Conservation (phyloP, 2,113 vertebrate species). For the Choloepus hoffmanni region DNA sequence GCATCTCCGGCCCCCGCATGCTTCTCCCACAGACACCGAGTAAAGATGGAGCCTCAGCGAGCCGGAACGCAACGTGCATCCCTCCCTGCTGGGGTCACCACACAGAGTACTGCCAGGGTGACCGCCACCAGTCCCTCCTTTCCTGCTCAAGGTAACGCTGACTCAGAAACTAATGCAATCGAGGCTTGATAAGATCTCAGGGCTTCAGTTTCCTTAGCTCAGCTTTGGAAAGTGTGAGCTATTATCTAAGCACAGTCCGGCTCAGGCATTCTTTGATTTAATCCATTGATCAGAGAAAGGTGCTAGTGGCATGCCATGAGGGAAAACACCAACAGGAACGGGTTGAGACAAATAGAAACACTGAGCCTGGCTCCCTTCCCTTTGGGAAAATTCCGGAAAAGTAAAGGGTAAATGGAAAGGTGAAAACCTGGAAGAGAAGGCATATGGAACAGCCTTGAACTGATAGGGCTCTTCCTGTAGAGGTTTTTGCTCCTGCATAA, state of each 20-base stretch:
- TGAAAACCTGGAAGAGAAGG: background rate
- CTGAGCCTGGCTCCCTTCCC: background rate
- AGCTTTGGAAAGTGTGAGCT: background rate
- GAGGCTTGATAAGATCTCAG: background rate
- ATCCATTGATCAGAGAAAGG: background rate
- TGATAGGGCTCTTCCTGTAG: background rate
- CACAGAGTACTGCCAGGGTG: background rate
- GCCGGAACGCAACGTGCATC: background rate
- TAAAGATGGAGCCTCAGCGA: background rate
- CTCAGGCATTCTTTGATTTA: background rate
- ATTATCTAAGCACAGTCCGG: background rate
- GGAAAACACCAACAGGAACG: background rate
- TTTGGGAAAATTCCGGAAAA: constrained; percentile 44
- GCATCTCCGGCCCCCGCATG: no score
- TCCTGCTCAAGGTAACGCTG: background rate
- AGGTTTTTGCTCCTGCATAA: background rate
- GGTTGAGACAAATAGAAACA: background rate
- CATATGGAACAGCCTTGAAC: background rate
- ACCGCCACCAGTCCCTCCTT: background rate
- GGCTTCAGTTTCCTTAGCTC: background rate
- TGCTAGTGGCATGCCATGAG: background rate
- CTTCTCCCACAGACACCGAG: background rate
- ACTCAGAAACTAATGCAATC: background rate
- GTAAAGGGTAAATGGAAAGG: background rate
- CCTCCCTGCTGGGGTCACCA: background rate